Conservation (phyloP, 2,113 vertebrate genomes). For the Salvelinus sp. region DNA sequence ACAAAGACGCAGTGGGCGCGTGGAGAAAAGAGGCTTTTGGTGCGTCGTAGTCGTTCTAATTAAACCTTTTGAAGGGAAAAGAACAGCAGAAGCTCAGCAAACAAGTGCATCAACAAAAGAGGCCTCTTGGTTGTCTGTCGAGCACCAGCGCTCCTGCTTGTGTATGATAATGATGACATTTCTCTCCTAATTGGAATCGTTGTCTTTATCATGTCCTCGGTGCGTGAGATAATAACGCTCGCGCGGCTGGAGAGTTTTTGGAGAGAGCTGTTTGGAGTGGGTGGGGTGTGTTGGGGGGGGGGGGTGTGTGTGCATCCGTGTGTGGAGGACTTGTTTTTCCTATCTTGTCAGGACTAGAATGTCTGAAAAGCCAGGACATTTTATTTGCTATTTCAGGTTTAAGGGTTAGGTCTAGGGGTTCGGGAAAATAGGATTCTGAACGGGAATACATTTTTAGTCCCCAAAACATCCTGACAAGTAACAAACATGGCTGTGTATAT, state of each 20-base stretch:
- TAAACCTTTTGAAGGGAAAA: not conserved
- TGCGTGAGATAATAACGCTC: not conserved
- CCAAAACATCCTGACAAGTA: no score
- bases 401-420: no score
- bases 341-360: not conserved
- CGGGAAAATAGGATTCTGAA: no score
- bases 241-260: not conserved
- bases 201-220: not conserved
- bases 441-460: no score
- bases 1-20: not conserved
- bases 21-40: not conserved
- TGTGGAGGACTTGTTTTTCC: no score
- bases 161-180: conserved; percentile 12
- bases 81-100: not conserved
- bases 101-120: not conserved
- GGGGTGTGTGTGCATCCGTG: not conserved
- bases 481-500: not conserved
- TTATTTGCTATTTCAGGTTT: no score
- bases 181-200: not conserved
- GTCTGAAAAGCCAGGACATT: no score
- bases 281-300: not conserved
- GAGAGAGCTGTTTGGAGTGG: not conserved
- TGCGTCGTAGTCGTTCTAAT: not conserved
- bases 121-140: not conserved
- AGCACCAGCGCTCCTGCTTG: not conserved